Evolutionary conservation across 2,888 invertebrate species (phyloP).

Genomic region (Hedychridium roseum): DNA sequence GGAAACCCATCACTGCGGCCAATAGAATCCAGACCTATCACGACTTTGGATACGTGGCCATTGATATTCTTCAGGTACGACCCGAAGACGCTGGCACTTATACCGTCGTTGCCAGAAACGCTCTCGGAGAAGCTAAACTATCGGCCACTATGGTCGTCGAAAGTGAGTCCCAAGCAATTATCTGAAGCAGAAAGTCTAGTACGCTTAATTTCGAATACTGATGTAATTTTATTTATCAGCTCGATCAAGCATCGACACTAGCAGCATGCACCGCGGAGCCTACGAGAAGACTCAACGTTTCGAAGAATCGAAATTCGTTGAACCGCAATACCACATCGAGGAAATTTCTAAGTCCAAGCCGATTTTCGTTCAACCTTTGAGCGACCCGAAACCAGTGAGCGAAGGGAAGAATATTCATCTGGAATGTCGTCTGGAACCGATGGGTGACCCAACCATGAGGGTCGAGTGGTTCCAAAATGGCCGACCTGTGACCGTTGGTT

Average conservation of each 20-base stretch:
- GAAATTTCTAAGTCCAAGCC: conserved; percentile 94
- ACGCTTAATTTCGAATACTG: neutral
- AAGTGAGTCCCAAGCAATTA: conserved; percentile 71
- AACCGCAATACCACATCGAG: conserved; percentile 89
- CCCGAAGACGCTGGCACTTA: conserved; percentile 94
- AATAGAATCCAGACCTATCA: conserved; percentile 93
- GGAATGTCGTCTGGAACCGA: conserved; percentile 91
- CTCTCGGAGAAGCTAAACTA: conserved; percentile 86
- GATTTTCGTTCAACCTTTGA: conserved; percentile 89
- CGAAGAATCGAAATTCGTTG: conserved; percentile 85
- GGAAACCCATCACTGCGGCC: conserved; percentile 86
- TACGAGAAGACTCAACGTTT: conserved; percentile 88
- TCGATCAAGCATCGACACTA: conserved; percentile 87
- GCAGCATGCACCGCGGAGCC: conserved; percentile 87
- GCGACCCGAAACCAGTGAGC: conserved; percentile 83
- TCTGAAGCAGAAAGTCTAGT: neutral
- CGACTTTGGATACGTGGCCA: conserved; percentile 96
- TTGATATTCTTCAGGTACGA: conserved; percentile 92
- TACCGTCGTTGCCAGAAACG: conserved; percentile 91
- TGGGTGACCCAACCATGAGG: conserved; percentile 95
- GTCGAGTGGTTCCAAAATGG: conserved; percentile 98
- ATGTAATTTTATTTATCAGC: conserved; percentile 68
- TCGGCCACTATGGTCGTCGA: conserved; percentile 87
- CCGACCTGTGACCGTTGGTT: conserved; percentile 85
- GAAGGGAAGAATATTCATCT: conserved; percentile 92